phyloP scores from a whole-genome alignment of 2,888 invertebrate genomes.

The Aethes cnicana region DNA sequence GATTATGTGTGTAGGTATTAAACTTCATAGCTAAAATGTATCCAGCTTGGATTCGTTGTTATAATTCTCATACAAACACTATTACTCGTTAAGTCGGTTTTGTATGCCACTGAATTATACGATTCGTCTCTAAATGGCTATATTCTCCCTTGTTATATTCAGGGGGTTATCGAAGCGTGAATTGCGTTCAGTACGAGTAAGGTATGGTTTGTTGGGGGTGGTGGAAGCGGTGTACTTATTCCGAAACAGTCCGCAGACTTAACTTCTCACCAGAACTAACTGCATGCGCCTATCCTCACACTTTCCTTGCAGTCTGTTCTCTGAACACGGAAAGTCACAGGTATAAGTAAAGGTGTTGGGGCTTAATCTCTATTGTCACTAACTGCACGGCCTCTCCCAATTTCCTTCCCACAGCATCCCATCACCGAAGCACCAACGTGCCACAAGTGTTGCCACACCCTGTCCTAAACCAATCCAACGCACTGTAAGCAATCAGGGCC shows the following conservation, averaged over 20 bases:
- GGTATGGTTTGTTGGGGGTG: conserved; percentile 5
- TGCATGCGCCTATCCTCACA: conserved; percentile 66
- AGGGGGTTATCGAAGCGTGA: background rate
- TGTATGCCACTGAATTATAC: conserved; percentile 9
- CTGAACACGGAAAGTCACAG: background rate
- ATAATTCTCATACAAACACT: conserved; percentile 6
- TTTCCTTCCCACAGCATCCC: conserved; percentile 18
- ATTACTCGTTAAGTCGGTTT: conserved; percentile 8
- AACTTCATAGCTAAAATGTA: conserved; percentile 15
- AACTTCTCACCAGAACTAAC: conserved; percentile 45
- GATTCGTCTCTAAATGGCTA: background rate
- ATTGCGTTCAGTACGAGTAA: conserved; percentile 1
- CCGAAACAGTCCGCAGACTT: conserved; percentile 32
- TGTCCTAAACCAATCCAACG: background rate
- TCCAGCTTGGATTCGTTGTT: background rate
- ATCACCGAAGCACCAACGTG: conserved; percentile 2
- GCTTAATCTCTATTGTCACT: conserved; percentile 22
- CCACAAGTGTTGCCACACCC: conserved; percentile 4
- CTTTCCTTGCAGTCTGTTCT: conserved; percentile 14
- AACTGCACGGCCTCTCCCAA: conserved; percentile 30
- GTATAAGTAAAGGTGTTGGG: conserved; percentile 23
- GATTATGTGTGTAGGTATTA: conserved; percentile 23
- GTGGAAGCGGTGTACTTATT: conserved; percentile 8
- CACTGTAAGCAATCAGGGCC: conserved; percentile 13
- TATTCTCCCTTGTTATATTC: background rate